A percentile compares a stretch with the other conserved stretches of the same genome.
Conservation (phyloP, 2,888 invertebrate genomes). For the Gymnocheta viridis region DNA sequence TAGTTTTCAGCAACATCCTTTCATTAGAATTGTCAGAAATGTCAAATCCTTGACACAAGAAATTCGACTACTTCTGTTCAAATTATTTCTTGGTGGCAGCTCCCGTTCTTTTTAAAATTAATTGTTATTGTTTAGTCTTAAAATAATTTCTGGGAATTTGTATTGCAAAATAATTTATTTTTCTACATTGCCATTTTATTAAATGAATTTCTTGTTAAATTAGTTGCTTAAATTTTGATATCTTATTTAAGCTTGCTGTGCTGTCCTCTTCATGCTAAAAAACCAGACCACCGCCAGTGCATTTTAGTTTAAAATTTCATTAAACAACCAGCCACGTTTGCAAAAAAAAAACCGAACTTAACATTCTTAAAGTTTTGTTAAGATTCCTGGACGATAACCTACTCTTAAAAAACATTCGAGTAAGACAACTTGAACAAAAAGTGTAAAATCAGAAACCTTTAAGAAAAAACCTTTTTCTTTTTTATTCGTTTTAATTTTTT, state of each 20-base stretch:
- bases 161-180: not conserved
- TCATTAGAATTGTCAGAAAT: no score
- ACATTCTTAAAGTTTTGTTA: slow-evolving; percentile 57
- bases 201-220: slow-evolving; percentile 36
- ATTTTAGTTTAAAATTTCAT: slow-evolving; percentile 53
- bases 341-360: slow-evolving; percentile 19
- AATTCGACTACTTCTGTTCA: no score
- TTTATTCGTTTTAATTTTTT: not conserved
- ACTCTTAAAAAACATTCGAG: slow-evolving; percentile 45
- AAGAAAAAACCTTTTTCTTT: slow-evolving; percentile 9
- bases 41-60: no score
- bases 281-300: slow-evolving; percentile 55
- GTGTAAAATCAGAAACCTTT: not conserved
- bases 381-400: slow-evolving; percentile 65
- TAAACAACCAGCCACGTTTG: slow-evolving; percentile 33
- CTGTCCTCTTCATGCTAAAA: not conserved
- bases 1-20: no score
- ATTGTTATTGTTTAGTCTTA: not conserved
- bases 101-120: not conserved
- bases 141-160: slow-evolving; percentile 7
- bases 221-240: slow-evolving; percentile 57
- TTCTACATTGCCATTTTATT: not conserved
- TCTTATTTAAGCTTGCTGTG: slow-evolving; percentile 53
- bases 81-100: no score
- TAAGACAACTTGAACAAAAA: slow-evolving; percentile 39